Percentiles rank a stretch among this genome's conserved stretches.
Conservation (phyloP, 2,797 vertebrate species). For the Manis javanica region DNA sequence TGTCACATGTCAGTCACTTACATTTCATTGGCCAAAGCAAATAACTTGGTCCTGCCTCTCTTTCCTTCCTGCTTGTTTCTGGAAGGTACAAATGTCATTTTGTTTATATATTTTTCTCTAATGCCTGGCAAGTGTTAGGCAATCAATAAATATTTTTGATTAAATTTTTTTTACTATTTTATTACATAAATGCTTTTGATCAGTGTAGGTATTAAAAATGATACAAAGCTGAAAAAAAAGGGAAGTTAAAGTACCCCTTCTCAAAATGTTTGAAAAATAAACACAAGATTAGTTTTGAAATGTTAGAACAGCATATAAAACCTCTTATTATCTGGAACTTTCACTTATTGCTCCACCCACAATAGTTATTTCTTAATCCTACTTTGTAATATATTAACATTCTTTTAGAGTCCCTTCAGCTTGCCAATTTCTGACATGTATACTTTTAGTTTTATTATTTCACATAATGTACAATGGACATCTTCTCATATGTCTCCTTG, state of each 20-base stretch:
- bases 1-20: not conserved
- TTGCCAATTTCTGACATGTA: not conserved
- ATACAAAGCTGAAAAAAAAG: not conserved
- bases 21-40: not conserved
- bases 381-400: not conserved
- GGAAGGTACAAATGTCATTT: conserved; percentile 1
- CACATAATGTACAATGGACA: not conserved
- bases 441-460: not conserved
- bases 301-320: not conserved
- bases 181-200: not conserved
- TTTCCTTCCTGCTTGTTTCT: conserved; percentile 27
- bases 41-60: not conserved
- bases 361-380: not conserved
- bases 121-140: not conserved
- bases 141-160: not conserved
- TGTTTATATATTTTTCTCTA: not conserved
- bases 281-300: not conserved
- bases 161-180: not conserved
- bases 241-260: not conserved
- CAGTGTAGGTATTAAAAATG: conserved; percentile 19
- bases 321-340: not conserved
- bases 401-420: not conserved
- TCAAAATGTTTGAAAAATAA: not conserved
- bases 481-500: not conserved
- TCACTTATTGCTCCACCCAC: not conserved